A percentile compares a stretch with the other conserved stretches of the same genome.
Evolutionary conservation across 2,888 invertebrate species (phyloP).

Genomic region (Drosophila siamana): DNA sequence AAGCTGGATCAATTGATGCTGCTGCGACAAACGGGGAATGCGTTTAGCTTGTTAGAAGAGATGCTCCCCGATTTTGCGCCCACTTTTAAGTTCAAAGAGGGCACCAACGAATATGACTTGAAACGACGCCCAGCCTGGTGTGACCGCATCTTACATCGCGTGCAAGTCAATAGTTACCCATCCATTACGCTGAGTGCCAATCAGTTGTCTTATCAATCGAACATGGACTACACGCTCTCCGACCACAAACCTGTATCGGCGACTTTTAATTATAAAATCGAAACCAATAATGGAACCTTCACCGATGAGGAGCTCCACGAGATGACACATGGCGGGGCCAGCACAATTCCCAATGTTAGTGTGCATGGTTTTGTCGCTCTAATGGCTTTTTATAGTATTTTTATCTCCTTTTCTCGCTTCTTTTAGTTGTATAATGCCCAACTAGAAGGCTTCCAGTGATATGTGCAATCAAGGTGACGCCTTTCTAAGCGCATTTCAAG

Average conservation of each 20-base stretch:
- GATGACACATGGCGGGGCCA: constrained; percentile 75
- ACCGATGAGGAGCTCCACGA: constrained; percentile 76
- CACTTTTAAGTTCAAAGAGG: constrained; percentile 93
- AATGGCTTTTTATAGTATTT: constrained; percentile 44
- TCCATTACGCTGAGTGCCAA: constrained; percentile 91
- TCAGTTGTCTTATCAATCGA: constrained; percentile 91
- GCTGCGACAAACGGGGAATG: constrained; percentile 90
- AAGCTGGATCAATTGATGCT: constrained; percentile 91
- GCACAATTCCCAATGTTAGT: constrained; percentile 70
- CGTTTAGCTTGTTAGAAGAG: constrained; percentile 93
- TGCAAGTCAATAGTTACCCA: constrained; percentile 92
- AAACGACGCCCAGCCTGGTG: constrained; percentile 98
- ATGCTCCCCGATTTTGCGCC: constrained; percentile 92
- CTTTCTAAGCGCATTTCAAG: constrained; percentile 14
- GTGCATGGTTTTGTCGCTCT: constrained; percentile 60
- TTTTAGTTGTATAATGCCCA: constrained; percentile 72
- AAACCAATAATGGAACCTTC: constrained; percentile 55
- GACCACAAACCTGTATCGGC: constrained; percentile 97
- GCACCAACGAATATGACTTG: constrained; percentile 91
- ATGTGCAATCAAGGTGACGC: constrained; percentile 34
- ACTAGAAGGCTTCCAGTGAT: constrained; percentile 66
- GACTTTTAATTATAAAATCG: constrained; percentile 87
- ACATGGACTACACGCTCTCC: constrained; percentile 91
- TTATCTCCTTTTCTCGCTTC: constrained; percentile 53
- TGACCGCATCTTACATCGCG: constrained; percentile 95